A percentile compares a stretch with the other conserved stretches of the same genome.
These are phyloP conservation scores for Lathamus discolor DNA, from an alignment of 2,113 vertebrate genomes.

Conservation along the genomic window DNA sequence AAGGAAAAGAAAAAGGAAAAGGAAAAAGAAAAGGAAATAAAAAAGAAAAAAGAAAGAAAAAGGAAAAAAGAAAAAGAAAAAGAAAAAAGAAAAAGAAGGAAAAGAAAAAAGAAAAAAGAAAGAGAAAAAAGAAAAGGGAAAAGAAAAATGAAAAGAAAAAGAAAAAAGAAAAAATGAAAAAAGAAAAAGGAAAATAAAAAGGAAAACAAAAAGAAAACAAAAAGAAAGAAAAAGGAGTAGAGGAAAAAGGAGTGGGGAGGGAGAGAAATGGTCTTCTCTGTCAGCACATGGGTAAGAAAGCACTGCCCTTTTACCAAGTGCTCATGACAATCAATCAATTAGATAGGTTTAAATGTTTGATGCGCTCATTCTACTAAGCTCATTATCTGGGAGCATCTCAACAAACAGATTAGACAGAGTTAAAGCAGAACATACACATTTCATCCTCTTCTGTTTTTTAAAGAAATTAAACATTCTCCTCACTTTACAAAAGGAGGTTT, in stretches of 20 bases:
- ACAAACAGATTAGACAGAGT: not conserved
- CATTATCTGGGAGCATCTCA: not conserved
- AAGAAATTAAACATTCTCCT: not conserved
- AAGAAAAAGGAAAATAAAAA: too few species aligned
- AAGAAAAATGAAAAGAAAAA: too few species aligned
- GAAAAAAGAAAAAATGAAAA: too few species aligned
- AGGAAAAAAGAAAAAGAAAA: too few species aligned
- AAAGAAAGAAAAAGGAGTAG: not conserved
- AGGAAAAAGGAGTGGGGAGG: not conserved
- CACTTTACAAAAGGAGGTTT: not conserved
- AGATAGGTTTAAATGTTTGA: not conserved
- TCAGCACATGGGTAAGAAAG: not conserved
- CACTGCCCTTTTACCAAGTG: not conserved
- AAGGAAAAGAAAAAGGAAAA: too few species aligned
- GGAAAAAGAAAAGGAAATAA: too few species aligned
- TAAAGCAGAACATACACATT: not conserved
- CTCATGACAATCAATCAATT: not conserved
- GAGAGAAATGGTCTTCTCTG: not conserved
- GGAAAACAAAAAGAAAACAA: not conserved
- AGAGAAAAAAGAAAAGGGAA: not conserved
- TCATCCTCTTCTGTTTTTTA: not conserved
- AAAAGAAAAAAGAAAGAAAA: too few species aligned
- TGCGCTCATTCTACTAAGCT: not conserved
- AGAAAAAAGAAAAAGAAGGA: not conserved
- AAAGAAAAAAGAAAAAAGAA: not conserved